Conservation (phyloP, 2,797 vertebrate genomes). For the Sitta carolinensis region DNA sequence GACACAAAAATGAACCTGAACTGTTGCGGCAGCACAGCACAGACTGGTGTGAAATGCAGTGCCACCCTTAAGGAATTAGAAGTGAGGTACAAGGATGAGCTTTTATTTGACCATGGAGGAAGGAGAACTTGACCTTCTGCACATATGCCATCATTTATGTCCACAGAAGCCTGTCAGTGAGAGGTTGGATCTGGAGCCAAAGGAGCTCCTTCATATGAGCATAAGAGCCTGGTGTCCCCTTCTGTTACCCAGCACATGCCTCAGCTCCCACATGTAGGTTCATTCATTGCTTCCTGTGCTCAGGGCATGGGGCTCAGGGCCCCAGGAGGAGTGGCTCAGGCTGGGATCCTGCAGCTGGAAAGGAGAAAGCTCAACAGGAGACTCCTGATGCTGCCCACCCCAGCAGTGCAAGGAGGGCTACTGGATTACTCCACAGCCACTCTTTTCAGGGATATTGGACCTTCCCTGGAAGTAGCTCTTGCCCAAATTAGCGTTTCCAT, state of each 20-base stretch:
- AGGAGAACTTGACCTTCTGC: accelerated
- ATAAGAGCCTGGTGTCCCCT: background rate
- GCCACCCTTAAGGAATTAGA: background rate
- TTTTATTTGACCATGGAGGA: background rate
- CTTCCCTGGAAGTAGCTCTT: background rate
- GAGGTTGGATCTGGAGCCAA: background rate
- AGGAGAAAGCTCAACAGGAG: background rate
- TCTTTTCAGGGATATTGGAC: background rate
- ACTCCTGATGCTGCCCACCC: background rate
- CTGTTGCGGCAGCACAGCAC: background rate
- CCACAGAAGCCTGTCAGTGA: background rate
- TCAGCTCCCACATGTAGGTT: background rate
- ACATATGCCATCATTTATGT: background rate
- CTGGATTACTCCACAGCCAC: background rate
- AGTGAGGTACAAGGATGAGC: background rate
- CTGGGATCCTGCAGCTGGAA: background rate
- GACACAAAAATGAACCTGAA: background rate
- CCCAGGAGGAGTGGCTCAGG: accelerated
- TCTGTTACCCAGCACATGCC: background rate
- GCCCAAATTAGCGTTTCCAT: background rate
- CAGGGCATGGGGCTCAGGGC: background rate
- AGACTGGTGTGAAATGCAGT: accelerated
- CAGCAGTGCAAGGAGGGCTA: background rate
- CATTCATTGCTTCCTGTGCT: accelerated
- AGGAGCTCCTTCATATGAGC: background rate